Conservation (phyloP, 1,140 invertebrate species). For the Ceratoteleas bidentatus region DNA sequence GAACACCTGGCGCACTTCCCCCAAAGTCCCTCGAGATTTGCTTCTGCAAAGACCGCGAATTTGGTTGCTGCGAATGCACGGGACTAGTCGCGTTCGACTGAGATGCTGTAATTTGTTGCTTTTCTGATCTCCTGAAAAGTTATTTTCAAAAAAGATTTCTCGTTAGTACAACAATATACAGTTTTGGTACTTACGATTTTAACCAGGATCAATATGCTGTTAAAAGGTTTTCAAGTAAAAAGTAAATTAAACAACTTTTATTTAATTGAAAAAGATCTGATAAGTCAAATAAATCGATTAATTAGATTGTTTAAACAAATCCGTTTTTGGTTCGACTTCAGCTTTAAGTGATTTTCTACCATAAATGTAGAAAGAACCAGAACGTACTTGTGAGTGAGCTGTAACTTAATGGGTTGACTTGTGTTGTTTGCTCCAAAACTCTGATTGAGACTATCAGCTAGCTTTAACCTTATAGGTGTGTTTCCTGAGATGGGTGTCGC, state of each 20-base stretch:
- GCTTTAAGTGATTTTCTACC: not conserved
- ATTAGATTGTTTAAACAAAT: too few relatives aligned
- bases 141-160: conserved; percentile 12
- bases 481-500: conserved; percentile 67
- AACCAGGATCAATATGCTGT: too few relatives aligned
- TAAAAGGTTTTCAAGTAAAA: too few relatives aligned
- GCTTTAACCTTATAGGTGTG: conserved; percentile 73
- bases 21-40: conserved; percentile 82
- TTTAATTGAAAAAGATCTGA: too few relatives aligned
- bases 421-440: conserved; percentile 66
- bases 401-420: conserved; percentile 77
- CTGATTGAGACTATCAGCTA: conserved; percentile 72
- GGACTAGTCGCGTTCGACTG: conserved; percentile 48
- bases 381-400: conserved; percentile 76
- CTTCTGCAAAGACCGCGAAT: conserved; percentile 85
- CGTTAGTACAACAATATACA: too few relatives aligned
- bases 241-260: too few relatives aligned
- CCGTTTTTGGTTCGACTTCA: too few relatives aligned
- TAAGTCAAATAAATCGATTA: too few relatives aligned
- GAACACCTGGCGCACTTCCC: conserved; percentile 68
- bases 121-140: conserved; percentile 73
- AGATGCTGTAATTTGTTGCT: conserved; percentile 57
- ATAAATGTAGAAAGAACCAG: not conserved
- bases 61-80: conserved; percentile 36
- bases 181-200: too few relatives aligned